Conservation (phyloP, 2,888 invertebrate species). For the Andricus quercusramuli region DNA sequence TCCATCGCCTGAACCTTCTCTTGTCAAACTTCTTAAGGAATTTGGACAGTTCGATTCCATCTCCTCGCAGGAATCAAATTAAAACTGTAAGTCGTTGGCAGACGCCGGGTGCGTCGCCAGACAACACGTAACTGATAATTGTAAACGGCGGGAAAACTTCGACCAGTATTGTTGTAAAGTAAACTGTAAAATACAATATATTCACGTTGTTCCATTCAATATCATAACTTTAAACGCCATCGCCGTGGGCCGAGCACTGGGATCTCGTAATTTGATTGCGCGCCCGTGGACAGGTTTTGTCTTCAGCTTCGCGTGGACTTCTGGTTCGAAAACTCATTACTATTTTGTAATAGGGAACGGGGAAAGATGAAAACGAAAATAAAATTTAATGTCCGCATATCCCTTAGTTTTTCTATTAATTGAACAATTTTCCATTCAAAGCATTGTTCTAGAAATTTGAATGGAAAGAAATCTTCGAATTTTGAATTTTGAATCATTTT, state of each 20-base stretch:
- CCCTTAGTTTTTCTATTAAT: neutral
- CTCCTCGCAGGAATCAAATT: neutral
- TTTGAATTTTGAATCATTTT: too few species aligned
- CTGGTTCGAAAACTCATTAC: neutral
- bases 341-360: neutral
- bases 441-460: neutral
- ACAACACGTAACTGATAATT: neutral
- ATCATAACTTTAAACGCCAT: neutral
- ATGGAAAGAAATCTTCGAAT: too few species aligned
- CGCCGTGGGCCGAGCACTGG: neutral
- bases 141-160: neutral
- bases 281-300: neutral
- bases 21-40: neutral
- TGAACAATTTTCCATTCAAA: neutral
- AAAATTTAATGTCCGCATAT: neutral
- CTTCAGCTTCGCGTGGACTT: neutral
- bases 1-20: neutral
- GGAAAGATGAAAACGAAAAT: neutral
- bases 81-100: neutral
- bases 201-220: neutral
- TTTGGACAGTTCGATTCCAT: neutral
- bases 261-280: neutral
- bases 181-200: neutral
- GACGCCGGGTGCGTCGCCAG: neutral
- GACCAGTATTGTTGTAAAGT: neutral